A percentile compares a stretch with the other conserved stretches of the same genome.
Conservation (phyloP, 2,888 invertebrate genomes). For the Heliconius cydno region DNA sequence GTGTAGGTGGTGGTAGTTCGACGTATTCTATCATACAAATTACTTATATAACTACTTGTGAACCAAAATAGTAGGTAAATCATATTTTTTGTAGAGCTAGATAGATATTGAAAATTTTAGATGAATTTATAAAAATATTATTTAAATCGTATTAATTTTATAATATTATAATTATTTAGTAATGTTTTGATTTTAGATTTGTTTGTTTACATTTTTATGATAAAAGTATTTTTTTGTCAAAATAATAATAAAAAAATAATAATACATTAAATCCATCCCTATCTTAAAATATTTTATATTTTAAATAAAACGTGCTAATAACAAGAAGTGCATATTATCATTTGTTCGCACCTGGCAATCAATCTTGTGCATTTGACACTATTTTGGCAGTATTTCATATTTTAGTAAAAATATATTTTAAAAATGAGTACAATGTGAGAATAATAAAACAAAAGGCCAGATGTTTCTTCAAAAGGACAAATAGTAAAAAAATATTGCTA, state of each 20-base stretch:
- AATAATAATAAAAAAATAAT: no score
- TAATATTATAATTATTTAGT: no score
- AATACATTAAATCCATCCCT: no score
- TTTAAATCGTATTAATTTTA: neutral
- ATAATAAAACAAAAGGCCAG: no score
- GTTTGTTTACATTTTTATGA: no score
- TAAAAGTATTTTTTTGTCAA: no score
- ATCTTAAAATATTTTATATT: no score
- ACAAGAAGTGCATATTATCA: neutral
- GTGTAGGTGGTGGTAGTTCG: neutral
- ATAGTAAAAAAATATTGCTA: no score
- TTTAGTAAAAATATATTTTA: no score
- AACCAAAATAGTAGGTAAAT: neutral
- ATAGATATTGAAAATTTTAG: neutral
- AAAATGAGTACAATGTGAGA: no score
- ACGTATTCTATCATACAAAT: constrained; percentile 31
- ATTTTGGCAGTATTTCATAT: neutral
- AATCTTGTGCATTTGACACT: neutral
- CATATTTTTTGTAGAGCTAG: neutral
- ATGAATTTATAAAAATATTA: neutral
- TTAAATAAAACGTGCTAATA: neutral
- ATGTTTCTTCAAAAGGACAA: no score
- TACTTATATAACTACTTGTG: neutral
- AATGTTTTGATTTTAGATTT: no score
- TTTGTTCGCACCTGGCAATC: neutral